Evolutionary conservation across 2,113 vertebrate species (phyloP), one percentile per base, ranked within the genome.

Genomic region (Cyphomyrus discorhynchus): DNA sequence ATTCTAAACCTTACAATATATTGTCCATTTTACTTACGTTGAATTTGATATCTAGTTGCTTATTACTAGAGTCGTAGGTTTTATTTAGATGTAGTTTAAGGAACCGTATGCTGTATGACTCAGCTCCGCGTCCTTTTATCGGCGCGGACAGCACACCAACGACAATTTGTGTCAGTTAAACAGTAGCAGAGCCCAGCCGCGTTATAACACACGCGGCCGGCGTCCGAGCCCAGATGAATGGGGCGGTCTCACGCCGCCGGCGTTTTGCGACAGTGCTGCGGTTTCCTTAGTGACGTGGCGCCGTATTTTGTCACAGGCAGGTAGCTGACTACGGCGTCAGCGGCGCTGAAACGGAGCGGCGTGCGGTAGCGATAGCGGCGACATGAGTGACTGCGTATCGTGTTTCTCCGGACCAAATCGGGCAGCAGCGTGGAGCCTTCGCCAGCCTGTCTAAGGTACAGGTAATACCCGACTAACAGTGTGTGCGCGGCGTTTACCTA

Each of bases 221-320:
- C 62, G n/a, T n/a, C 62, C 4, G 42, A 46, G 7, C 3, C 35
- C 35, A 83, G 7, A 24, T 3, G 19, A n/a, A 3, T 35, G 82
- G 39, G 35, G 19, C 7, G 19, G 21, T 8, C n/a, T 27, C 9
- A 27, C 46, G 35, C 39, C 21, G 83, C 49, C 21, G 27, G 10
- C 53, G 46, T 13, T 66, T 90, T 70, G 70, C 90, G 90, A 70
- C 90, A 88, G 87, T 52, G n/a, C 83, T 39, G n/a, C 52, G 9
- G 90, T 90, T 45, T 47, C 77, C 90, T 42, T 88, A 39, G 87
- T 90, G 87, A 88, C 90, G 90, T 90, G 87, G 90, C 86, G 87
- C 52, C 86, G 87, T 83, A 90, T 90, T 90, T 35, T 17, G 88
- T 56, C 47, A 56, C 17, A 9, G 11, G 45, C 19, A n/a, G 45